These are phyloP conservation scores for Phoxinus phoxinus DNA, from an alignment of 2,113 vertebrate species.

Conservation along the genomic window DNA sequence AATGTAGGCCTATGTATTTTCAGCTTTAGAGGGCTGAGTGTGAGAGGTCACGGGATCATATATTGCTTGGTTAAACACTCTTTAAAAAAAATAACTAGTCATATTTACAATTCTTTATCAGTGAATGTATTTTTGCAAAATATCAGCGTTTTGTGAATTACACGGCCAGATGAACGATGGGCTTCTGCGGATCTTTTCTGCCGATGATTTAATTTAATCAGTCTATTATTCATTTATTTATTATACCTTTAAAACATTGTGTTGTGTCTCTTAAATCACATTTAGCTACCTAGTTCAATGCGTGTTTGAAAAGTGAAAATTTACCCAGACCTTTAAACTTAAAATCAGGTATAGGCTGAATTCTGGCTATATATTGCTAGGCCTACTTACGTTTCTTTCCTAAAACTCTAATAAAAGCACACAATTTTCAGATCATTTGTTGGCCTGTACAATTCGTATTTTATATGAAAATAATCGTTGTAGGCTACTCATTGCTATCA, in stretches of 20 bases:
- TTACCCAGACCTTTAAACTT: neutral
- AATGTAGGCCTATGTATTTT: too few species aligned
- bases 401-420: neutral
- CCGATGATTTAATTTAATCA: neutral
- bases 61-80: neutral
- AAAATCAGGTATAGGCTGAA: neutral
- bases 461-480: neutral
- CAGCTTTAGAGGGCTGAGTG: neutral
- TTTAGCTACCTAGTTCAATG: neutral
- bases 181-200: neutral
- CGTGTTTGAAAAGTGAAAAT: neutral
- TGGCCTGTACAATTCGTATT: neutral
- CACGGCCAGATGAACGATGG: neutral
- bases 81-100: neutral
- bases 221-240: neutral
- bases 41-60: neutral
- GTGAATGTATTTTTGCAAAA: neutral
- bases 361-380: neutral
- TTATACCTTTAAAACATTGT: neutral
- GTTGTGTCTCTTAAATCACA: neutral
- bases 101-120: neutral
- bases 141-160: neutral
- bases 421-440: neutral
- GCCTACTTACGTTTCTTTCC: neutral
- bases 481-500: neutral